Conservation (phyloP, 2,888 invertebrate genomes). For the Platycheirus rosarum region DNA sequence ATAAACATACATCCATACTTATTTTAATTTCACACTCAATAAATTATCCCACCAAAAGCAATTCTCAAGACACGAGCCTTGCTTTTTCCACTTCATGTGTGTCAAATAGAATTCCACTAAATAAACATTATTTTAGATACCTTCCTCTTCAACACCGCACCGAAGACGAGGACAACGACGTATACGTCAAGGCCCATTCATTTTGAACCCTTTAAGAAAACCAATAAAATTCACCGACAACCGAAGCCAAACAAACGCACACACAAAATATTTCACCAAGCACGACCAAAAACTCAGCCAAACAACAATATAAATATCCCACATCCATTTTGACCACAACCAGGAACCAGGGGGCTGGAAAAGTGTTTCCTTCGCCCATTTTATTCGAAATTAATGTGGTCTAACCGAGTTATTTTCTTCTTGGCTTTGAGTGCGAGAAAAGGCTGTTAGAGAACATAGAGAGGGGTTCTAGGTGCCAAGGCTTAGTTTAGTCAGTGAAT, state of each 20-base stretch:
- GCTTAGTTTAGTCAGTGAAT: conserved; percentile 3
- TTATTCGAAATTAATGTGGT: conserved; percentile 68
- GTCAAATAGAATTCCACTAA: conserved; percentile 59
- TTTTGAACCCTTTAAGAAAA: conserved; percentile 49
- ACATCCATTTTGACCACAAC: conserved; percentile 68
- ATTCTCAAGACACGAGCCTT: conserved; percentile 27
- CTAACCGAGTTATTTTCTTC: conserved; percentile 66
- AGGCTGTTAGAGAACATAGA: conserved; percentile 13
- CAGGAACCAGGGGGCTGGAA: conserved; percentile 21
- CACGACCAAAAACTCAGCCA: conserved; percentile 39
- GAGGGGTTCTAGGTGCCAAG: too few relatives aligned
- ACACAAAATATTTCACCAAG: conserved; percentile 28
- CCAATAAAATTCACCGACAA: conserved; percentile 57
- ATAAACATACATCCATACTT: neutral
- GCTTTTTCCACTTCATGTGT: conserved; percentile 52
- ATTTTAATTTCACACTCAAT: conserved; percentile 63
- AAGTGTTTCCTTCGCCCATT: conserved; percentile 52
- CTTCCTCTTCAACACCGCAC: neutral
- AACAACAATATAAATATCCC: conserved; percentile 65
- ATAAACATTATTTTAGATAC: conserved; percentile 38
- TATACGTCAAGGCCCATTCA: conserved; percentile 42
- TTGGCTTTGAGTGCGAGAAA: conserved; percentile 43
- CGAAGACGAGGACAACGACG: neutral
- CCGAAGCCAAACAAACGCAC: conserved; percentile 25
- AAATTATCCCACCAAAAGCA: conserved; percentile 49